Evolutionary conservation across 1,140 invertebrate genomes (phyloP).

Genomic region (Rhyzopertha dominica): DNA sequence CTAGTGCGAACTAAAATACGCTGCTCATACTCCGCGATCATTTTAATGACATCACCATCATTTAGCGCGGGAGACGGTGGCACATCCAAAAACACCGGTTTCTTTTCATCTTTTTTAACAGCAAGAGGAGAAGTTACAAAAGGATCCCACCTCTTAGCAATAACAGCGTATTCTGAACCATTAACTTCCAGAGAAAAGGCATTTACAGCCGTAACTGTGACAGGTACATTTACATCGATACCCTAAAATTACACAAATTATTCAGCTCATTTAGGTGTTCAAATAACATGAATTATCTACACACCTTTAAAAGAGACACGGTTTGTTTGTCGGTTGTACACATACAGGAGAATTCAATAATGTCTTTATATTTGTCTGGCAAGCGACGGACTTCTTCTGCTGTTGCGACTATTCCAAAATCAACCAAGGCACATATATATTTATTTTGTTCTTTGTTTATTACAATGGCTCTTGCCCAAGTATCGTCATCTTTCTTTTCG

Average conservation of each 20-base stretch:
- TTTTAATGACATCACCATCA: no score
- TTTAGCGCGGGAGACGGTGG: no score
- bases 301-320: background rate
- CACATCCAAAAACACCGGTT: no score
- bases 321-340: background rate
- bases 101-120: no score
- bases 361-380: constrained; percentile 5
- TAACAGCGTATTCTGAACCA: background rate
- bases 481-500: background rate
- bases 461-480: background rate
- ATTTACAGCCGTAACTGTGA: background rate
- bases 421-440: constrained; percentile 4
- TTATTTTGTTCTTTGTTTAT: background rate
- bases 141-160: background rate
- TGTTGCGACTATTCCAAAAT: background rate
- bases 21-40: no score
- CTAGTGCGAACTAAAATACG: no score
- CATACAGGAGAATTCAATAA: background rate
- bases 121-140: no score
- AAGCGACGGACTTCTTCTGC: background rate
- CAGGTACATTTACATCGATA: background rate
- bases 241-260: background rate
- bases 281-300: background rate
- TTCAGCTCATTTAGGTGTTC: background rate
- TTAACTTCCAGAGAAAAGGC: background rate